Evolutionary conservation across 2,797 vertebrate species (phyloP), one percentile per base, ranked within the genome.

Genomic region (Platalea minor): DNA sequence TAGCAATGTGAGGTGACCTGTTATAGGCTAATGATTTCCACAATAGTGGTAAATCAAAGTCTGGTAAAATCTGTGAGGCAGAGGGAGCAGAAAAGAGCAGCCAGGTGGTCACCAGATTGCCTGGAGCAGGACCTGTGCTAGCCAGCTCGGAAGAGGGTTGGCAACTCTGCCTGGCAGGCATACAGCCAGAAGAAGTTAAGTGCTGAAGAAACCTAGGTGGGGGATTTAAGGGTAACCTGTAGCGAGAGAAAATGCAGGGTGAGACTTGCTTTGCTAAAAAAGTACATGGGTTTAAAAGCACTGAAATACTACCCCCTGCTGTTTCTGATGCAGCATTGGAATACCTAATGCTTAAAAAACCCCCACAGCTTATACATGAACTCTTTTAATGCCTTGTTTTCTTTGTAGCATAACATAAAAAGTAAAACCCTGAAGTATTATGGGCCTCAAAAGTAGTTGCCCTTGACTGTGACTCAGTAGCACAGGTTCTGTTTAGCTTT

Each of bases 221-320:
- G 68, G 64, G 48, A 28, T 84, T 75, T 63, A 68, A 70, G 69
- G 73, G 54, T 90, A 70, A 74, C 79, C 56, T 89, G n/a, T 24
- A 28, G 43, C 1, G 5, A 89, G 67, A 77, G 48, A 82, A 85
- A 89, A 74, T 29, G 7, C 53, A 50, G 75, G 61, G 79, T 56
- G 74, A 85, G 57, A 37, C 28, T 69, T n/a, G 33, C 48, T 67
- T 68, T 50, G 56, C 67, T 83, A 11, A 31, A 60, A 50, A 46
- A 29, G 25, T 57, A 17, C 33, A 2, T 51, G 33, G 26, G 14
- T 84, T 89, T 88, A 91, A 94, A 93, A 93, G 59, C 89, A 83
- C 95, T 65, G 78, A 97, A 92, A 92, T 45, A 95, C 93, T 94
- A 82, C 94, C 94, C 95, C 94, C 93, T 97, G 87, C 96, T 93